Base-by-base conservation (phyloP, 2,797 vertebrate species). In the Octomys mimax region DNA sequence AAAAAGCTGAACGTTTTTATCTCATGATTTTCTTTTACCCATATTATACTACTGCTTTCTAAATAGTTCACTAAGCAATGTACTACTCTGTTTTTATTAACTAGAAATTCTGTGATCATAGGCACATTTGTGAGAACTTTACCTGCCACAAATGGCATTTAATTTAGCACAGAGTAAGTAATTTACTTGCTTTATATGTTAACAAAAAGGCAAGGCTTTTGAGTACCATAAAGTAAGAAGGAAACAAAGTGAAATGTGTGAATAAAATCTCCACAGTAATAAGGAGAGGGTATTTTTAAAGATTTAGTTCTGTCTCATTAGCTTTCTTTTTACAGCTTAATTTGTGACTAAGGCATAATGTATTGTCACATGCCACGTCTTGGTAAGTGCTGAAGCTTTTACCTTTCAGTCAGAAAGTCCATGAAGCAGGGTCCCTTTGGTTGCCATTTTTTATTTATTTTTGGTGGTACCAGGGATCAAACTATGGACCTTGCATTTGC, bases 251-350 rank as follows among this genome's bases (percentile, higher is more conserved):
- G 4, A 89, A 22, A 31, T 92, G 78, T 81, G 73, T 49, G 9
- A 39, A 77, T 49, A 54, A 84, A 92, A 87, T 59, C 22, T 31
- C 64, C 79, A 14, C n/a, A 33, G 18, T 77, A 92, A 89, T 31
- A 11, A 39, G 33, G 73, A 6, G 64, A 22, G 39, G 57, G 88
- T 86, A 66, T 81, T 91, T 81, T 59, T 71, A 92, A 81, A 92
- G 61, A 73, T 88, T 80, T 95, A 89, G 57, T 26, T 93, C 39
- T 54, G 46, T 22, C 68, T 36, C 33, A 82, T 83, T 96, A 89
- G 36, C 26, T 95, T 16, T 93, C 52, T 62, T 75, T 36, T 28
- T 64, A 42, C 28, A 28, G 77, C 57, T 92, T 92, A 68, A 83
- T 91, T 89, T 91, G 73, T 88, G 33, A 42, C 39, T 73, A 39